These are phyloP conservation scores for Dolichoris vasculosae DNA, from an alignment of 1,140 invertebrate species.

Conservation along the genomic window DNA sequence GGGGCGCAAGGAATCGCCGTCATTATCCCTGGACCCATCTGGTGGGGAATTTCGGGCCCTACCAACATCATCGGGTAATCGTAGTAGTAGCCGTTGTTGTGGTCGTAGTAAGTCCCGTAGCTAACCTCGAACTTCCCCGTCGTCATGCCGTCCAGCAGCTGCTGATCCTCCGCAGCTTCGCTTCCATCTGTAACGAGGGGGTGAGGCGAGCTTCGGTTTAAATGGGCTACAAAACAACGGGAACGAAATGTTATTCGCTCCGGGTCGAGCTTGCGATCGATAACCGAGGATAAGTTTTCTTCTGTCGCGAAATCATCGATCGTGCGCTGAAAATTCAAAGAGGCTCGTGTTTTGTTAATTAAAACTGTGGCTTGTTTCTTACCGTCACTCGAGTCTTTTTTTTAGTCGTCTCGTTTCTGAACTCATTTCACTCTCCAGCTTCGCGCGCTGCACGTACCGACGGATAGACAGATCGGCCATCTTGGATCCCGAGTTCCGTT, in stretches of 20 bases:
- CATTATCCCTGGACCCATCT: conserved; percentile 63
- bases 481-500: conserved; percentile 68
- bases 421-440: no score
- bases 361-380: no score
- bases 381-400: no score
- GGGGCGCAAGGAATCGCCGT: conserved; percentile 71
- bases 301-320: no score
- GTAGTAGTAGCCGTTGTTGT: conserved; percentile 69
- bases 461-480: conserved; percentile 61
- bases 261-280: no score
- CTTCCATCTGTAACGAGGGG: conserved; percentile 64
- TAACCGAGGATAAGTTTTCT: no score
- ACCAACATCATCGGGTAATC: conserved; percentile 72
- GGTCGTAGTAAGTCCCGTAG: conserved; percentile 70
- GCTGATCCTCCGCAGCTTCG: conserved; percentile 71
- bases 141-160: conserved; percentile 63
- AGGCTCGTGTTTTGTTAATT: no score
- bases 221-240: neutral
- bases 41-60: conserved; percentile 66
- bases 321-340: no score
- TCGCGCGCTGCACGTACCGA: conserved; percentile 28
- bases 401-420: no score
- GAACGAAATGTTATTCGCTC: neutral
- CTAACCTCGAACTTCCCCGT: conserved; percentile 57
- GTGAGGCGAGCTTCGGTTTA: neutral